Evolutionary conservation across 23 tunicate genomes (phyloP).

Genomic region (Oikopleura albicans): DNA sequence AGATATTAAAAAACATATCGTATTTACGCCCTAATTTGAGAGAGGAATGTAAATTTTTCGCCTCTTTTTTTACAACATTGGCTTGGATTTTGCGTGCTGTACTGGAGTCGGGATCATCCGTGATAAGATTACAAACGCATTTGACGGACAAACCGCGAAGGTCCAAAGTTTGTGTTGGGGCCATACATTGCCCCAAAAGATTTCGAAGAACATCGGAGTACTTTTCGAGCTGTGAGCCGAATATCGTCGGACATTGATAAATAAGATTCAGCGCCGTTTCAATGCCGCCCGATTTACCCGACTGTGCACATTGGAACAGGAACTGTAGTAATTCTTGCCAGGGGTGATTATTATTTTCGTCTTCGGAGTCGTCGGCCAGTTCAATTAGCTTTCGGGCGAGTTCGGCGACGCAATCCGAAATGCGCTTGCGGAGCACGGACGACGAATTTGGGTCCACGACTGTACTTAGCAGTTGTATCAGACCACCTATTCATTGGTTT

Average conservation of each 20-base stretch:
- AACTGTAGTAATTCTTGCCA: constrained; percentile 3
- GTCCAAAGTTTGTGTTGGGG: constrained; percentile 24
- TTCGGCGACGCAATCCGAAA: constrained; percentile 4
- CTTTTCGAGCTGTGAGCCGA: constrained; percentile 74
- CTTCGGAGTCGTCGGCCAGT: neutral
- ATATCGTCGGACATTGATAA: constrained; percentile 80
- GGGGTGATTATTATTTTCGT: neutral
- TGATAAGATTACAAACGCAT: neutral
- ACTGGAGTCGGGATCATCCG: neutral
- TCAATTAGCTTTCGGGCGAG: neutral
- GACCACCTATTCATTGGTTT: too few species aligned
- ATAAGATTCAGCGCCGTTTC: neutral
- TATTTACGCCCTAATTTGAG: too few species aligned
- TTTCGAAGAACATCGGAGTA: constrained; percentile 60
- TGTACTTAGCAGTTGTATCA: neutral
- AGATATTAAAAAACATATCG: too few species aligned
- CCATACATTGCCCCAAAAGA: constrained; percentile 67
- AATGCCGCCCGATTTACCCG: neutral
- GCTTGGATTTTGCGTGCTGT: neutral
- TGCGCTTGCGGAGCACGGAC: neutral
- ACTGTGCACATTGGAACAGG: constrained; percentile 7
- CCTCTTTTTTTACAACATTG: too few species aligned
- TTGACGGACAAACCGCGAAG: constrained; percentile 19
- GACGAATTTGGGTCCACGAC: neutral
- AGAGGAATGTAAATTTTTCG: too few species aligned